Base-by-base conservation (phyloP, 2,797 vertebrate species). In the Lepilemur ruficaudatus region DNA sequence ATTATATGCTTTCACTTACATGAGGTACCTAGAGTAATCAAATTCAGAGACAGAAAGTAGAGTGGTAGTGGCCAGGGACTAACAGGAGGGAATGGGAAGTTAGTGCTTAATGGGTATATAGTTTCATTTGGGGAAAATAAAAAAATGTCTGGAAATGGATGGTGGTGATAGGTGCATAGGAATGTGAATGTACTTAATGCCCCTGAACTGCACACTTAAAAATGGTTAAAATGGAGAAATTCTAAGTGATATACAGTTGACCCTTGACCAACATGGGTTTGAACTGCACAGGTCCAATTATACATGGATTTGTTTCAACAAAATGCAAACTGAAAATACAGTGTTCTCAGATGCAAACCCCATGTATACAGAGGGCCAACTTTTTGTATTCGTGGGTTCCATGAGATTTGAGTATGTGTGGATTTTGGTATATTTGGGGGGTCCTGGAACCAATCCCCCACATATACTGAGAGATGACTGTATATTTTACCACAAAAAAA, bases 41-140 rank as follows among this genome's bases (percentile, higher is more conserved):
- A 93, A 80, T 80, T 87, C 84, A 81, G 75, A 93, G 28, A 63
- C n/a, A 81, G 52, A 81, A n/a, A 65, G 23, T 92, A 84, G 30
- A 80, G 73, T 43, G 35, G 52, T 93, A 46, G 84, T 12, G 72
- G 22, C 23, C 67, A 81, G 35, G 35, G 55, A 15, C 67, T 88
- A 12, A 23, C 18, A 59, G 38, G 50, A 76, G n/a, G 41, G 22
- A 67, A 93, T 61, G 28, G 70, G 25, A 22, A 48, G 25, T 90
- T 84, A 84, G 52, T 46, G 35, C 59, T 59, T 69, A 57, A 76
- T 61, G 28, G 8, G 76, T 50, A 84, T 28, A 22, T 25, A 69
- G n/a, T 83, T 83, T 59, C 41, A 7, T 8, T 83, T 48, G 50
- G 7, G 50, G 50, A 89, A 89, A 83, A 89, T 69, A 38, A 69